Percentiles rank a stretch among this genome's conserved stretches.
phyloP scores from a whole-genome alignment of 1,140 invertebrate genomes.

The Callitettix versicolor region DNA sequence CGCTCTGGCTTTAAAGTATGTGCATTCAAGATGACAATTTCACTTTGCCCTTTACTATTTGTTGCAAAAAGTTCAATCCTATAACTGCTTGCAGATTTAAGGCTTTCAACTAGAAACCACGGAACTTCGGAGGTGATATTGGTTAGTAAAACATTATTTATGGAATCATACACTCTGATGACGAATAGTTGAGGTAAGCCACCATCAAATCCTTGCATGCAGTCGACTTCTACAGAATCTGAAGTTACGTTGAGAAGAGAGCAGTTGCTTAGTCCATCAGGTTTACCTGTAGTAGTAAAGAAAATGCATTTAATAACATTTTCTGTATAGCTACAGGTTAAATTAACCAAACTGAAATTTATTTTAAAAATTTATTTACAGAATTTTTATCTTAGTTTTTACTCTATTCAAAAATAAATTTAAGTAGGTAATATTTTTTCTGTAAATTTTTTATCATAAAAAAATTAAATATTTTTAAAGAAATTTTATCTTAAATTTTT shows the following conservation, averaged over 20 bases:
- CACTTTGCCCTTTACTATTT: slow-evolving; percentile 57
- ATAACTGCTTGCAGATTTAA: slow-evolving; percentile 55
- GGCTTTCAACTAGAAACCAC: slow-evolving; percentile 47
- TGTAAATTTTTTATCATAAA: no score
- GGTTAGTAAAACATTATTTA: slow-evolving; percentile 38
- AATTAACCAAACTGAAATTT: no score
- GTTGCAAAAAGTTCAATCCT: slow-evolving; percentile 55
- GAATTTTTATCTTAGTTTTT: no score
- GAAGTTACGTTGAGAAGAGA: slow-evolving; percentile 71
- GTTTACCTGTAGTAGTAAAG: slow-evolving; percentile 36
- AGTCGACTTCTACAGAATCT: slow-evolving; percentile 54
- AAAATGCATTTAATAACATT: no score
- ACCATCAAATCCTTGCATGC: slow-evolving; percentile 49
- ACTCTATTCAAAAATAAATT: no score
- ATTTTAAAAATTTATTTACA: no score
- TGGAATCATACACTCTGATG: slow-evolving; percentile 54
- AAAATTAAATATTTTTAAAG: no score
- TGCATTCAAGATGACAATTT: slow-evolving; percentile 56
- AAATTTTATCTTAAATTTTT: no score
- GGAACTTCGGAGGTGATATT: slow-evolving; percentile 43
- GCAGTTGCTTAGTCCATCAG: slow-evolving; percentile 48
- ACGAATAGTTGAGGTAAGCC: slow-evolving; percentile 62
- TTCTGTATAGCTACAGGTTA: no score
- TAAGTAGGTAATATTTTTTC: no score
- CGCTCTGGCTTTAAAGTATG: slow-evolving; percentile 62